Conservation (phyloP, 2,113 vertebrate genomes). For the Mormoops blainvillei region DNA sequence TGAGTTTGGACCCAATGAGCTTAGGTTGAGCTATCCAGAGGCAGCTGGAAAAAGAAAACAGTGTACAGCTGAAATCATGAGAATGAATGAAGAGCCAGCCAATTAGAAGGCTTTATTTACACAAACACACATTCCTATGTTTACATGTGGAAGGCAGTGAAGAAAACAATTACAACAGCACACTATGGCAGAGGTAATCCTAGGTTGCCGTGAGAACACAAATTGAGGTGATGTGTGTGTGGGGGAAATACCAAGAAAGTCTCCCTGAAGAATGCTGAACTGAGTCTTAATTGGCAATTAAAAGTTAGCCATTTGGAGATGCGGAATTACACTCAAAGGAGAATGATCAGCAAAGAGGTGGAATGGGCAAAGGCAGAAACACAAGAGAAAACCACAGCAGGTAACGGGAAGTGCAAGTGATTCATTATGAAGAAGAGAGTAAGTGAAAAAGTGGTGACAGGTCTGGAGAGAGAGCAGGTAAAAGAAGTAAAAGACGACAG, state of each 20-base stretch:
- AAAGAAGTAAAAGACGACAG: background rate
- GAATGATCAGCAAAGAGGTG: background rate
- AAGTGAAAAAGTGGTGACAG: background rate
- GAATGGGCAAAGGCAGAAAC: background rate
- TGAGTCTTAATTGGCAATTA: background rate
- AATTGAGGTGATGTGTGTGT: background rate
- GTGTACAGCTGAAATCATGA: background rate
- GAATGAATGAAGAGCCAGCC: background rate
- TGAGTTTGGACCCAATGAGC: background rate
- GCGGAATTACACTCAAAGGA: background rate
- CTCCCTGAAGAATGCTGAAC: background rate
- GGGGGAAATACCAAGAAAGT: background rate
- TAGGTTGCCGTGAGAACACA: background rate
- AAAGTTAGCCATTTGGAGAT: background rate
- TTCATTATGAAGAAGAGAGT: background rate
- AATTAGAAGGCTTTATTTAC: background rate
- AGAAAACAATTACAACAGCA: background rate
- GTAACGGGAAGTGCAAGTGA: background rate
- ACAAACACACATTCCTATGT: background rate
- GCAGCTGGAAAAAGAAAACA: constrained; percentile 5
- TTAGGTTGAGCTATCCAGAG: background rate
- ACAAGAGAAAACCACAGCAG: background rate
- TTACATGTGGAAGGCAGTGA: background rate
- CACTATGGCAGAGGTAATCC: background rate
- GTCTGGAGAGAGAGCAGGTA: background rate